A percentile compares a stretch with the other conserved stretches of the same genome.
phyloP scores from a whole-genome alignment of 1,140 invertebrate species.

The Leptopilina boulardi region DNA sequence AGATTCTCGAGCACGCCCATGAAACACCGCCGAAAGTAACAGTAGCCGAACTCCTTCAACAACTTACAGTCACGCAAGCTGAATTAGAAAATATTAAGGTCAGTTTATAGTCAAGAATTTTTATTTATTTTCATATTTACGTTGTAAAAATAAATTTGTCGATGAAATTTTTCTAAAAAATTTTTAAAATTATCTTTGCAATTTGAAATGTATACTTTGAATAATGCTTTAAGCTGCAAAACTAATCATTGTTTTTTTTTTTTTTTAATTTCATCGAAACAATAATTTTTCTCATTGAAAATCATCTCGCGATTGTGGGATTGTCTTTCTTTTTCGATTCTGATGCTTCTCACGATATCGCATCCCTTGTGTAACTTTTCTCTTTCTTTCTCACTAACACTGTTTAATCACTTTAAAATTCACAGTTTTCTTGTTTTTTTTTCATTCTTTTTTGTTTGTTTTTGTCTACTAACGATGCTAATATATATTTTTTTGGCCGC shows the following conservation, averaged over 20 bases:
- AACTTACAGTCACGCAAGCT: constrained; percentile 86
- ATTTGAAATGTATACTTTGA: too few relatives aligned
- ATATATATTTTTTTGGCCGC: constrained; percentile 62
- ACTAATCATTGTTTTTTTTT: too few relatives aligned
- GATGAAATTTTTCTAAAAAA: not conserved
- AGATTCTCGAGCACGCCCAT: constrained; percentile 80
- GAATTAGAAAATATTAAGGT: constrained; percentile 91
- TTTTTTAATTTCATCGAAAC: too few relatives aligned
- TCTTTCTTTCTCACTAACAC: constrained; percentile 22
- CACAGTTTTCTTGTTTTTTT: not conserved
- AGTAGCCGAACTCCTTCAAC: constrained; percentile 85
- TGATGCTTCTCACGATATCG: constrained; percentile 27
- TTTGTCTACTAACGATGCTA: constrained; percentile 63
- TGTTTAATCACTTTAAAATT: not conserved
- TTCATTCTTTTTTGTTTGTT: too few relatives aligned
- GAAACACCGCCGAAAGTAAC: constrained; percentile 80
- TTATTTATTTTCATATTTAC: not conserved
- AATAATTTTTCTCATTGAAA: too few relatives aligned
- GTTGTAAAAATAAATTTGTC: not conserved
- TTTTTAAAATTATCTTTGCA: too few relatives aligned
- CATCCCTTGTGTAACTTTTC: constrained; percentile 1
- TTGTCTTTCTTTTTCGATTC: not conserved
- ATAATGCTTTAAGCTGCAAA: not conserved
- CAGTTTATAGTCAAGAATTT: constrained; percentile 64
- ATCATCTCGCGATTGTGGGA: not conserved